Evolutionary conservation across 2,888 invertebrate species (phyloP).

Genomic region (Ormyrus rosae): DNA sequence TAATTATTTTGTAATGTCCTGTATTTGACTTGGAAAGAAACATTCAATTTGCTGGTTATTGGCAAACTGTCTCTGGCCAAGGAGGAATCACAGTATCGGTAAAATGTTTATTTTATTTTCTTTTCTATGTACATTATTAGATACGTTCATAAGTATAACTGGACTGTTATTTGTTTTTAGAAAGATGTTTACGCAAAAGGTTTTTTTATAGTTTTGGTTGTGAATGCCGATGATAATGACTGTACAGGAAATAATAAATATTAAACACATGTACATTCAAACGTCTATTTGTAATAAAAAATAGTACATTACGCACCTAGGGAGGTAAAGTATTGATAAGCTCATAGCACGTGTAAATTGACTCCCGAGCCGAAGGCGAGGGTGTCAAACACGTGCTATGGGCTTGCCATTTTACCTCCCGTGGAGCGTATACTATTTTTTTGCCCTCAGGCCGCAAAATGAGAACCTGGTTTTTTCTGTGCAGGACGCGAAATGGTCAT

Average conservation of each 20-base stretch:
- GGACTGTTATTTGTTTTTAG: slow-evolving; percentile 74
- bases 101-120: slow-evolving; percentile 62
- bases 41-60: slow-evolving; percentile 85
- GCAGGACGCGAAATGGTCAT: too few relatives aligned
- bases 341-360: too few relatives aligned
- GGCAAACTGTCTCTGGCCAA: slow-evolving; percentile 85
- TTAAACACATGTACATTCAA: too few relatives aligned
- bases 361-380: too few relatives aligned
- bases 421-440: too few relatives aligned
- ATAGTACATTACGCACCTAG: too few relatives aligned
- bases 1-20: slow-evolving; percentile 82
- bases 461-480: too few relatives aligned
- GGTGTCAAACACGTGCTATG: too few relatives aligned
- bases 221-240: slow-evolving; percentile 77
- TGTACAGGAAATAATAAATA: slow-evolving; percentile 62
- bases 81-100: slow-evolving; percentile 88
- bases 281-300: too few relatives aligned
- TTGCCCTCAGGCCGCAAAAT: too few relatives aligned
- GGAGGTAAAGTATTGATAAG: too few relatives aligned
- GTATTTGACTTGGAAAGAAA: slow-evolving; percentile 88
- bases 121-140: neutral
- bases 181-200: slow-evolving; percentile 81
- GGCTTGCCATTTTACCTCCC: too few relatives aligned
- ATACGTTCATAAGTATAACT: neutral
- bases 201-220: slow-evolving; percentile 86